Evolutionary conservation across 2,113 vertebrate genomes (phyloP).

Genomic region (Odocoileus virginianus): DNA sequence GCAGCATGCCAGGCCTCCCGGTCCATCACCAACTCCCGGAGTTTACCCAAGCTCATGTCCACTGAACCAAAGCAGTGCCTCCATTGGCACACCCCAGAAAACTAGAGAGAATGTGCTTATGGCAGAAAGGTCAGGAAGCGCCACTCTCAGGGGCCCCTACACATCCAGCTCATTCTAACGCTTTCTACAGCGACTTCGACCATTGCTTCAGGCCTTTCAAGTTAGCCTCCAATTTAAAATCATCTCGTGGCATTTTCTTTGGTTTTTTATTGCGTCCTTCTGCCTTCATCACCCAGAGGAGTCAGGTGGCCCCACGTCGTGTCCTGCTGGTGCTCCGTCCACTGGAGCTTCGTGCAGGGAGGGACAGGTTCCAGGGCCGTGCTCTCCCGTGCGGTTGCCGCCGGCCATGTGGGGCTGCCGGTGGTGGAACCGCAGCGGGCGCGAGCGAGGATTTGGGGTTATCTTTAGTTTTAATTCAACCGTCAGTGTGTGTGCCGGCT

Average conservation of each 20-base stretch:
- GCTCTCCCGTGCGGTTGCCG: accelerated
- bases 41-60: accelerated
- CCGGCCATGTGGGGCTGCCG: accelerated
- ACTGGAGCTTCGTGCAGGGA: accelerated
- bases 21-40: neutral
- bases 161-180: accelerated
- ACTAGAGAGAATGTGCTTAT: accelerated
- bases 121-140: accelerated
- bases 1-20: neutral
- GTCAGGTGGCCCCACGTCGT: accelerated
- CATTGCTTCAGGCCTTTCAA: accelerated
- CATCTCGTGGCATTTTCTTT: accelerated
- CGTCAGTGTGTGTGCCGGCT: accelerated
- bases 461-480: neutral
- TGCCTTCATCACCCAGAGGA: neutral
- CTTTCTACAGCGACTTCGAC: accelerated
- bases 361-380: accelerated
- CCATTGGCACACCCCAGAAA: accelerated
- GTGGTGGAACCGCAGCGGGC: accelerated
- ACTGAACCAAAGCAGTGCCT: accelerated
- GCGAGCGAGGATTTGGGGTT: accelerated
- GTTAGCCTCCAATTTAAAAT: accelerated
- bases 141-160: accelerated
- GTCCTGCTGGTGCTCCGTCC: accelerated
- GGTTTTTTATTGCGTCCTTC: accelerated